Percentiles rank a stretch among this genome's conserved stretches.
These are phyloP conservation scores for Ectobius pallidus DNA, from an alignment of 2,888 invertebrate species.

Conservation along the genomic window DNA sequence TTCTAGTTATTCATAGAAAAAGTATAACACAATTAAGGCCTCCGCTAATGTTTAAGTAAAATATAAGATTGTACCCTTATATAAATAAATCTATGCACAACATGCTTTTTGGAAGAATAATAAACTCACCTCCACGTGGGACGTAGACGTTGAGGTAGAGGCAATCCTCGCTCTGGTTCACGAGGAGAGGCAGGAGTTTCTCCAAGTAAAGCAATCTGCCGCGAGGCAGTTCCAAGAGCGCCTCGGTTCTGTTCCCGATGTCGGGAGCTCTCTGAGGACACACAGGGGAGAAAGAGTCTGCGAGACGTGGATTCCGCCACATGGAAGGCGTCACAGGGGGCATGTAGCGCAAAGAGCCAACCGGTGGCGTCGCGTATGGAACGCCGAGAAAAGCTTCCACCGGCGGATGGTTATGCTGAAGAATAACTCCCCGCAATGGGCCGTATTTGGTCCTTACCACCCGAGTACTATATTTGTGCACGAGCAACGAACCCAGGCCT, in stretches of 20 bases:
- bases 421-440: conserved; percentile 81
- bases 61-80: no score
- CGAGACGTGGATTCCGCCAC: conserved; percentile 81
- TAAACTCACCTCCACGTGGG: conserved; percentile 72
- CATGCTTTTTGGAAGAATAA: no score
- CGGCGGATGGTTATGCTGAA: conserved; percentile 73
- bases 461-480: conserved; percentile 80
- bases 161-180: conserved; percentile 97
- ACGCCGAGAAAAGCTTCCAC: conserved; percentile 94
- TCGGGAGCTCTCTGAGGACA: conserved; percentile 82
- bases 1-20: no score
- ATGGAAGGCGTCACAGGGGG: conserved; percentile 91
- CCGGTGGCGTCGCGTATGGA: conserved; percentile 91
- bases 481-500: conserved; percentile 54
- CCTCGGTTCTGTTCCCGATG: conserved; percentile 55
- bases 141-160: conserved; percentile 96
- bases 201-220: conserved; percentile 85
- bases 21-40: no score
- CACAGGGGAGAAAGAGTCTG: conserved; percentile 82
- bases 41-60: no score
- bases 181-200: conserved; percentile 79
- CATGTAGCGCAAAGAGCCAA: conserved; percentile 92
- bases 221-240: conserved; percentile 75
- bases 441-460: conserved; percentile 91
- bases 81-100: no score